A percentile compares a stretch with the other conserved stretches of the same genome.
phyloP scores from a whole-genome alignment of 1,140 invertebrate genomes.

The Panonychus citri region DNA sequence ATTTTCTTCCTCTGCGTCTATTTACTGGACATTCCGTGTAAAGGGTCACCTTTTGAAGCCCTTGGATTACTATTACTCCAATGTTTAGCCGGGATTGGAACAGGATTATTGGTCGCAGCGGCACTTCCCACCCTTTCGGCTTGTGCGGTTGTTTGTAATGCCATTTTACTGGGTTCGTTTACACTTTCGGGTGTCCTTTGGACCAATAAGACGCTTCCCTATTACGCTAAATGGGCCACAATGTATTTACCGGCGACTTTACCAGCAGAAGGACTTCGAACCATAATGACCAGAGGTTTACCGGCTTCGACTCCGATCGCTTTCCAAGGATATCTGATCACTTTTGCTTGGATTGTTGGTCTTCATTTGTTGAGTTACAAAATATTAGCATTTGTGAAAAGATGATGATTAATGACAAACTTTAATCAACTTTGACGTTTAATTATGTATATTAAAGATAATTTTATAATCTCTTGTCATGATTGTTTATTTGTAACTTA shows the following conservation, averaged over 20 bases:
- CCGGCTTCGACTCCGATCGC: background rate
- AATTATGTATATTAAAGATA: no score
- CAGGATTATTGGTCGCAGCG: background rate
- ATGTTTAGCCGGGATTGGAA: background rate
- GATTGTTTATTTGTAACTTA: no score
- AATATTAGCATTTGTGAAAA: background rate
- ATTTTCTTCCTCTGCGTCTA: background rate
- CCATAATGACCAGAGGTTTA: constrained; percentile 27
- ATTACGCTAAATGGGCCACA: constrained; percentile 49
- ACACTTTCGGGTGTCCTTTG: constrained; percentile 49
- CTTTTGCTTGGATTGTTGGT: background rate
- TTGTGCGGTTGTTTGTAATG: background rate
- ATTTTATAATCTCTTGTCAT: no score
- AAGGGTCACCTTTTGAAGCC: background rate
- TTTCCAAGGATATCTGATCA: background rate
- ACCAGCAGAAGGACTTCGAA: constrained; percentile 62
- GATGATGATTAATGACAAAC: no score
- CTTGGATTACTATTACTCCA: background rate
- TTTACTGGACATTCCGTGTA: background rate
- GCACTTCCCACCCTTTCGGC: background rate
- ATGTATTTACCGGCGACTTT: constrained; percentile 64
- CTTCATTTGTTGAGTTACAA: background rate
- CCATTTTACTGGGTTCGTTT: background rate
- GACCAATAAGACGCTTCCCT: constrained; percentile 75
- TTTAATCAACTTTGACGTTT: no score